Evolutionary conservation across 2,888 invertebrate genomes (phyloP), one percentile per base, ranked within the genome.

Genomic region (Phyllotreta cruciferae): DNA sequence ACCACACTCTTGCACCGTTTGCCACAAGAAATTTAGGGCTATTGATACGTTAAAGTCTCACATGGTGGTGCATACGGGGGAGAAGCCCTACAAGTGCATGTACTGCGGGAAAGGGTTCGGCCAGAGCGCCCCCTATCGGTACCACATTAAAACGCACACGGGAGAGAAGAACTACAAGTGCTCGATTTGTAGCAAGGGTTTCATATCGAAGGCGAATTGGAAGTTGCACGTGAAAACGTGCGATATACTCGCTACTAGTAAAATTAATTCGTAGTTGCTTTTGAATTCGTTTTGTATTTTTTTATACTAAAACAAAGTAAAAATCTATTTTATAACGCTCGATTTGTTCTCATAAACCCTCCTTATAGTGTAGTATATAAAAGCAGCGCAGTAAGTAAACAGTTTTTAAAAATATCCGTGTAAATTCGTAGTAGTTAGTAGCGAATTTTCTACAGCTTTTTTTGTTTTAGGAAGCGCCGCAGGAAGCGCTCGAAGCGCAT

Each of bases 131-230:
- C 85, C 85, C 50, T 83, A 86, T 64, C 84, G 84, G 70, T 85
- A 85, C 68, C 86, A 86, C 77, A 84, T 85, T 75, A 79, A 86
- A 78, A 85, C 84, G 75, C 86, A 85, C 80, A 84, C 83, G 70
- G 85, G 85, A 60, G 83, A 84, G 66, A 81, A 84, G 66, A 86
- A 85, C 1, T 86, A 85, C 79, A 82, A 83, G 60, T 70, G 62
- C 52, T 37, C 38, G n/a, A 63, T 66, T 53, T 68, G 67, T 56
- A 64, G 50, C 13, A 70, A 66, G 61, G 58, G 63, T 53, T 68
- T 66, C 36, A 68, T 67, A 53, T 61, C 64, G 9, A 70, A 64
- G 44, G 63, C 55, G 4, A 66, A 67, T 36, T 60, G 71, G 64
- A 64, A 69, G 57, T 63, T 60, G 9, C 77, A 77, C 64, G 67